phyloP scores from a whole-genome alignment of 1,140 invertebrate genomes.

The Thalassaphorura encarpata region DNA sequence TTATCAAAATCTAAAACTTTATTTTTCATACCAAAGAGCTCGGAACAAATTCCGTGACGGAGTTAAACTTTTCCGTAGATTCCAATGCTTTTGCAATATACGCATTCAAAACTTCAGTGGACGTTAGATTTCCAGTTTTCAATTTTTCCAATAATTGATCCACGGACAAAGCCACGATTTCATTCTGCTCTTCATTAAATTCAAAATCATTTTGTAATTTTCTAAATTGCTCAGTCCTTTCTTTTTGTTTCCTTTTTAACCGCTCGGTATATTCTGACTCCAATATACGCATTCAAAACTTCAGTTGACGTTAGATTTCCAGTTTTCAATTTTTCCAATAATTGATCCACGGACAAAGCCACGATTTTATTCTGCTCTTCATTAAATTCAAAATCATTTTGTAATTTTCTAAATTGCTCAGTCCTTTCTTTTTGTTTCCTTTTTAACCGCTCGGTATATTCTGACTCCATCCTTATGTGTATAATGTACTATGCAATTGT shows the following conservation, averaged over 20 bases:
- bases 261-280: no score
- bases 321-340: conserved; percentile 12
- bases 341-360: background rate
- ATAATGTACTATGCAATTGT: no score
- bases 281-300: conserved; percentile 18
- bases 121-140: conserved; percentile 10
- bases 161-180: background rate
- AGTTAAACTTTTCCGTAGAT: conserved; percentile 1
- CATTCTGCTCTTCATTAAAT: background rate
- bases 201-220: conserved; percentile 5
- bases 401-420: conserved; percentile 10
- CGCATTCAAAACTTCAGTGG: conserved; percentile 10
- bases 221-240: conserved; percentile 10
- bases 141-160: conserved; percentile 10
- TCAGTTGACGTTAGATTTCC: conserved; percentile 9
- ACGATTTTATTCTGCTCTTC: background rate
- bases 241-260: conserved; percentile 16
- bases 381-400: background rate
- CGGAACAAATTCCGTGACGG: conserved; percentile 25
- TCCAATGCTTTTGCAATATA: conserved; percentile 15
- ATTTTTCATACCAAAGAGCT: conserved; percentile 7
- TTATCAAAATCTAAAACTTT: background rate
- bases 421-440: conserved; percentile 18
- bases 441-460: no score
- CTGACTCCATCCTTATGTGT: no score